Evolutionary conservation across 2,797 vertebrate genomes (phyloP), one percentile per base, ranked within the genome.

Genomic region (Setipinna tenuifilis): DNA sequence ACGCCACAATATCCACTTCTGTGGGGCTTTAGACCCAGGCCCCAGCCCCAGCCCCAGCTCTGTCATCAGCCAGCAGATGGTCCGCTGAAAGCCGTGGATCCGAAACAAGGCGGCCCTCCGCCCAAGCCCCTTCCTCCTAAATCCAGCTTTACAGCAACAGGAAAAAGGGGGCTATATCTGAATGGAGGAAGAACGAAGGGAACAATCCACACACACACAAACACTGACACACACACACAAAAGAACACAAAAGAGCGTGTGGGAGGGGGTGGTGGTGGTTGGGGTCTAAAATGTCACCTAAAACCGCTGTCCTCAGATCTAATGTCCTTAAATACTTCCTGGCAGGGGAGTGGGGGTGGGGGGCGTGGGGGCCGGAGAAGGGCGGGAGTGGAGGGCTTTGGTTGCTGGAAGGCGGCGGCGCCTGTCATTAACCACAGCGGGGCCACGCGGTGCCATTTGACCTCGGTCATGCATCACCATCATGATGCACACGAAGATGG

Each of bases 11-110:
- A 84, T 84, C 88, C 78, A 85, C 91, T 88, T 89, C 83, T 85
- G 86, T 86, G 82, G 61, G 84, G 86, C 84, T 89, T 88, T 83
- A 87, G 61, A 75, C 84, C 84, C 58, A 59, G 58, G 58, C 58
- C 58, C 58, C 58, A 19, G 2, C 58, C 58, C 58, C 58, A 19
- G 5, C 58, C 58, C 58, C 17, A 17, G 62, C 78, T 87, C 80
- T 59, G 89, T 91, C 91, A 90, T 87, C 89, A 81, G 83, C 82
- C 80, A 90, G 85, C 90, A 90, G 90, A 86, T 91, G 88, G 84
- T 83, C 82, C 68, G 80, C 83, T 85, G 82, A 89, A 87, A 88
- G 86, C 82, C 83, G 59, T 44, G 78, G 88, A 83, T 68, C 83
- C 82, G 75, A 82, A 86, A 86, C 61, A 86, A 75, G 65, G 57